Conservation (phyloP, 2,113 vertebrate species). For the Empidonax traillii region DNA sequence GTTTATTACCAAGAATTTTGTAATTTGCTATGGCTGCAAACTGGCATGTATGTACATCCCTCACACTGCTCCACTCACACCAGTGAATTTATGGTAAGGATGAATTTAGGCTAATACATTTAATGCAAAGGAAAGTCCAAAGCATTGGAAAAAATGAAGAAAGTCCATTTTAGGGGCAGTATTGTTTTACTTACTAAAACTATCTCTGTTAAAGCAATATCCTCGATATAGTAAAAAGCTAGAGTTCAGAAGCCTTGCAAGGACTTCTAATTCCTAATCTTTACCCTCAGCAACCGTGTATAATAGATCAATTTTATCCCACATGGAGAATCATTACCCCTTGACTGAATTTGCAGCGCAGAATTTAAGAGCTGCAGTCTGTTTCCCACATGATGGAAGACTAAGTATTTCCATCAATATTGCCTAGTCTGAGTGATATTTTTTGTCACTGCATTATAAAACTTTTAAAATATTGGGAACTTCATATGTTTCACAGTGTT, state of each 20-base stretch:
- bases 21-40: background rate
- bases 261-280: background rate
- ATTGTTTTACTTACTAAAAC: constrained; percentile 7
- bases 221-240: background rate
- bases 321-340: background rate
- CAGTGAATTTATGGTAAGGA: background rate
- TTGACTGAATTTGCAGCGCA: constrained; percentile 16
- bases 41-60: background rate
- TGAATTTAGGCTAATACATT: background rate
- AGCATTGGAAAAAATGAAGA: background rate
- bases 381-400: constrained; percentile 7
- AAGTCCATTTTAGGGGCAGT: background rate
- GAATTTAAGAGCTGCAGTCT: background rate
- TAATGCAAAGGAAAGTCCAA: background rate
- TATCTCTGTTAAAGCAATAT: constrained; percentile 29
- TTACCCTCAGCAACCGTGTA: background rate
- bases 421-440: background rate
- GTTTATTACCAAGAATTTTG: background rate
- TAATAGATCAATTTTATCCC: constrained; percentile 2
- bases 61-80: background rate
- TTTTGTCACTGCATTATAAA: constrained; percentile 28
- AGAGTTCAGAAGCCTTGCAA: background rate
- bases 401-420: constrained; percentile 43
- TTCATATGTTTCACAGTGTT: background rate
- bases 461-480: constrained; percentile 9